phyloP scores from a whole-genome alignment of 2,888 invertebrate genomes.

The Allolobophora icterica region DNA sequence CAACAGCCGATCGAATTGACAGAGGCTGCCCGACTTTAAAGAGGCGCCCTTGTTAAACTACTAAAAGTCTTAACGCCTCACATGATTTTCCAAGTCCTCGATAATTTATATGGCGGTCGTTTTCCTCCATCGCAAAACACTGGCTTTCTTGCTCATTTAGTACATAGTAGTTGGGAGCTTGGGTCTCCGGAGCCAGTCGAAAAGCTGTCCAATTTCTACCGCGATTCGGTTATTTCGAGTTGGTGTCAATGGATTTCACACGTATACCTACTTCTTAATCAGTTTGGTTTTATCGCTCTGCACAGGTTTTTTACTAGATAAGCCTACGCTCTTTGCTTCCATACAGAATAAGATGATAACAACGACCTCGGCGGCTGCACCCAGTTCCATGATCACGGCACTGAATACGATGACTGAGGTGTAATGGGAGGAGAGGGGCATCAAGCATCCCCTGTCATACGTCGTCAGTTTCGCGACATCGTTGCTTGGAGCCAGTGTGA shows the following conservation, averaged over 20 bases:
- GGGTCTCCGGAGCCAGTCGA: not conserved
- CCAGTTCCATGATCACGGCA: not conserved
- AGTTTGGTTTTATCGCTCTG: not conserved
- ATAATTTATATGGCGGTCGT: no score
- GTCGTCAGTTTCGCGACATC: not conserved
- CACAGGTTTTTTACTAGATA: not conserved
- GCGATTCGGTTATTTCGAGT: not conserved
- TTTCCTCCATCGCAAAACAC: not conserved
- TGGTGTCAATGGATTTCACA: not conserved
- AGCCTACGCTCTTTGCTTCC: not conserved
- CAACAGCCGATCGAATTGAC: no score
- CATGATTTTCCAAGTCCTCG: no score
- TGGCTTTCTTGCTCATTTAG: not conserved
- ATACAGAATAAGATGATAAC: not conserved
- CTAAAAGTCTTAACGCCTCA: no score
- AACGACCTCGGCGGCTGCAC: not conserved
- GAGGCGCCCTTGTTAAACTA: no score
- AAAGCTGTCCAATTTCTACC: not conserved
- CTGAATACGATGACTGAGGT: not conserved
- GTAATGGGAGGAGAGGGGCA: not conserved
- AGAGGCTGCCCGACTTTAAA: no score
- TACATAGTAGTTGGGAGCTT: not conserved
- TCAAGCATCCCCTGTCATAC: not conserved
- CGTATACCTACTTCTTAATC: not conserved
- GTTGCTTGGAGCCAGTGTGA: not conserved